Conservation (phyloP, 2,888 invertebrate genomes). For the Ectobius pallidus region DNA sequence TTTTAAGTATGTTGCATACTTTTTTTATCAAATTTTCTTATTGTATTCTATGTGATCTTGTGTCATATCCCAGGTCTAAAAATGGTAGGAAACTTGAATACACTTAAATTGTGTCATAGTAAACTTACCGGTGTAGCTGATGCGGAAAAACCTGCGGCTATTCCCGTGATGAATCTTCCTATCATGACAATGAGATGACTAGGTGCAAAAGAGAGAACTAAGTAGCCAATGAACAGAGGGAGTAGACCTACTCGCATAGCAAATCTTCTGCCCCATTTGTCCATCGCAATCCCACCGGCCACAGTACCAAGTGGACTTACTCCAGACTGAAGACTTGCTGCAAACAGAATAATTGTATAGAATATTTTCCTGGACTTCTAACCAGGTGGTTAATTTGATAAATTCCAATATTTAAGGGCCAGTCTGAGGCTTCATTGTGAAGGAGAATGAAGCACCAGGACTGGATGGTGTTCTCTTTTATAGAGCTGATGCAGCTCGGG, state of each 20-base stretch:
- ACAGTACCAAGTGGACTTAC: constrained; percentile 78
- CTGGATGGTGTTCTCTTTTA: no score
- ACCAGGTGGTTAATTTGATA: no score
- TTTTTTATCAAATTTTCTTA: no score
- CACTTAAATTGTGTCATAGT: no score
- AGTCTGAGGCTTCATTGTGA: no score
- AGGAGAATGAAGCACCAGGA: no score
- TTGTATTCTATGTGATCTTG: no score
- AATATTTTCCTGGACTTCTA: no score
- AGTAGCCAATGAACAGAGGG: constrained; percentile 53
- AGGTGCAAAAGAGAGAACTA: constrained; percentile 32
- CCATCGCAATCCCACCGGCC: constrained; percentile 73
- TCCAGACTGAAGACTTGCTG: constrained; percentile 79
- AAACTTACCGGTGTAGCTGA: constrained; percentile 58
- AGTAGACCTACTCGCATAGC: constrained; percentile 68
- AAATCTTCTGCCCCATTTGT: constrained; percentile 69
- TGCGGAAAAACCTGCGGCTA: constrained; percentile 74
- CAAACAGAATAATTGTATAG: constrained; percentile 43
- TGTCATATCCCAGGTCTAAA: no score
- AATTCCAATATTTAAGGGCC: no score
- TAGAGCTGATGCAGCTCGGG: background rate
- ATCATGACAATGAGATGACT: constrained; percentile 51
- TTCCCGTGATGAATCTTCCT: constrained; percentile 72
- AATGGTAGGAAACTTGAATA: no score
- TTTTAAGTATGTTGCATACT: no score